Conservation (phyloP, 1,140 invertebrate genomes). For the Dolichoris vasculosae region DNA sequence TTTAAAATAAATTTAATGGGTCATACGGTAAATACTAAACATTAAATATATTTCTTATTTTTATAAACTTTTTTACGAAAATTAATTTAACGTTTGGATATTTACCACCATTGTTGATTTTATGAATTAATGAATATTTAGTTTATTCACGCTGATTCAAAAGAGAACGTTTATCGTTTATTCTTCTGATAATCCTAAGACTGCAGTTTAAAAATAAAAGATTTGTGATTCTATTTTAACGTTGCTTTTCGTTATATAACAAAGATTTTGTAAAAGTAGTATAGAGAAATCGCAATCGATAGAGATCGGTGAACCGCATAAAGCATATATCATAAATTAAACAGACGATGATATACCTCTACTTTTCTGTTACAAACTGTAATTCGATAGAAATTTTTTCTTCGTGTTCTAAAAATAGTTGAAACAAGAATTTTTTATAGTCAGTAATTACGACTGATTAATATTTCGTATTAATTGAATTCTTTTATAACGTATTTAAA, state of each 20-base stretch:
- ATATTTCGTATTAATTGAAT: background rate
- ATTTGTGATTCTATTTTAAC: conserved; percentile 23
- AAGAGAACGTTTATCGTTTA: no score
- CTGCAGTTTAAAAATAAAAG: conserved; percentile 7
- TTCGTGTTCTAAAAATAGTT: background rate
- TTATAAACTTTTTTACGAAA: no score
- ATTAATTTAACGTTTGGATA: no score
- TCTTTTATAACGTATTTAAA: background rate
- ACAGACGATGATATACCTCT: conserved; percentile 18
- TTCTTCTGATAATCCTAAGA: background rate
- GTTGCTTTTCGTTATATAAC: background rate
- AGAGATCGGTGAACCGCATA: conserved; percentile 34
- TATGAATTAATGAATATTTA: no score
- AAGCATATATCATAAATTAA: conserved; percentile 28
- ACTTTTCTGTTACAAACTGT: conserved; percentile 10
- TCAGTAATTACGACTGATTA: background rate
- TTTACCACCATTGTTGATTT: no score
- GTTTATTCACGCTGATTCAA: no score
- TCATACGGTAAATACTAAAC: no score
- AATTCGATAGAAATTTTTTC: background rate
- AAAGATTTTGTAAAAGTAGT: conserved; percentile 15
- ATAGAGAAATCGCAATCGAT: background rate
- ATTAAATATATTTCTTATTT: no score
- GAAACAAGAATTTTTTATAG: background rate
- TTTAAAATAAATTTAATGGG: no score